These are phyloP conservation scores for Pomatostomus ruficeps DNA, from an alignment of 2,113 vertebrate genomes.

Conservation along the genomic window DNA sequence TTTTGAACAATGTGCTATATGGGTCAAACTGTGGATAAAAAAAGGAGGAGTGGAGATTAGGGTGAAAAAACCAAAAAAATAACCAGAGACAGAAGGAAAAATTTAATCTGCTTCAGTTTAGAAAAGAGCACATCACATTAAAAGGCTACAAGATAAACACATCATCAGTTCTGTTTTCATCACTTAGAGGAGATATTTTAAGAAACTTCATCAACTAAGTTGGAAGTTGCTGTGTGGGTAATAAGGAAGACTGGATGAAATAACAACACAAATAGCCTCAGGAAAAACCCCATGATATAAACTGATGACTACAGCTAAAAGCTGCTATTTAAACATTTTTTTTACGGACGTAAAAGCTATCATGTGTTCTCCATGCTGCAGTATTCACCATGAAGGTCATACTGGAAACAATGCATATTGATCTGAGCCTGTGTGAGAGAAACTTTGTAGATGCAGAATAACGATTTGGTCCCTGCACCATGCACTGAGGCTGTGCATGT, in stretches of 20 bases:
- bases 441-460: neutral
- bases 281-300: neutral
- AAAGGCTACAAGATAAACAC: neutral
- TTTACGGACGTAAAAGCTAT: constrained; percentile 1
- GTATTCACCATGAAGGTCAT: neutral
- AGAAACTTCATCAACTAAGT: constrained; percentile 16
- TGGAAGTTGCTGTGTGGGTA: constrained; percentile 17
- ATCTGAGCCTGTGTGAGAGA: neutral
- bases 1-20: neutral
- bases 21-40: neutral
- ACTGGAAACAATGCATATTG: neutral
- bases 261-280: neutral
- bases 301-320: constrained; percentile 27
- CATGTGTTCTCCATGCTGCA: constrained; percentile 14
- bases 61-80: neutral
- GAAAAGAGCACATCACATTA: neutral
- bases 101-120: neutral
- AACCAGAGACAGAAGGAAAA: neutral
- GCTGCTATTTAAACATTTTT: constrained; percentile 6
- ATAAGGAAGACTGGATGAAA: neutral
- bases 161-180: neutral
- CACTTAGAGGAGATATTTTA: neutral
- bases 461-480: neutral
- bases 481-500: too few relatives aligned
- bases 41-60: neutral